phyloP scores from a whole-genome alignment of 2,113 vertebrate species.

The Calonectris borealis region DNA sequence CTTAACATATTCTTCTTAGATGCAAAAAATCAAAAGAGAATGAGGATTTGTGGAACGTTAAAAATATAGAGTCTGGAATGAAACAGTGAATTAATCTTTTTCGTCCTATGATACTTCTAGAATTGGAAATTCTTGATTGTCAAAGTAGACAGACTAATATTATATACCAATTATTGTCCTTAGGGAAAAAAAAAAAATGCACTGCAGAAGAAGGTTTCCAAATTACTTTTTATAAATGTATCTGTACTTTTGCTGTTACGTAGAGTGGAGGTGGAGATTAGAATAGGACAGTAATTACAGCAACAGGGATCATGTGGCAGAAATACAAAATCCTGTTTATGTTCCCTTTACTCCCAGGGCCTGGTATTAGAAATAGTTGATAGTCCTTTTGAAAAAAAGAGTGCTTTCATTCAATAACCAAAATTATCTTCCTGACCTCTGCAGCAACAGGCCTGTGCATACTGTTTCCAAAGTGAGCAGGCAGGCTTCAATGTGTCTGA shows the following conservation, averaged over 20 bases:
- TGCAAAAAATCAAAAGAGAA: background rate
- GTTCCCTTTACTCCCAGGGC: background rate
- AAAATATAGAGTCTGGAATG: background rate
- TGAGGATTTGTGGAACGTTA: background rate
- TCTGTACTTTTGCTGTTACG: background rate
- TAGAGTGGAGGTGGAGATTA: background rate
- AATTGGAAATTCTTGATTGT: background rate
- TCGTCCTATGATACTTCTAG: background rate
- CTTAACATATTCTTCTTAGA: background rate
- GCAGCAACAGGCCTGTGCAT: background rate
- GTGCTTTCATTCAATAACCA: background rate
- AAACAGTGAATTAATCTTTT: background rate
- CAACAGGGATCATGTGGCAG: background rate
- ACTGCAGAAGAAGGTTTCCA: background rate
- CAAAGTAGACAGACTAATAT: background rate
- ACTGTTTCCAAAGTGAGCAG: background rate
- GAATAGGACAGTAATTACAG: background rate
- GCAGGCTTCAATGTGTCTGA: background rate
- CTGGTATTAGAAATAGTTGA: background rate
- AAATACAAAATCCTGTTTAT: background rate
- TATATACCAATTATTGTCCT: background rate
- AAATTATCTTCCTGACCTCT: background rate
- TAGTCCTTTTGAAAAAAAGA: background rate
- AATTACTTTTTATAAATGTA: background rate
- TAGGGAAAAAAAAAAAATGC: background rate